A percentile compares a stretch with the other conserved stretches of the same genome.
Conservation (phyloP, 2,113 vertebrate genomes). For the Thryonomys swinderianus region DNA sequence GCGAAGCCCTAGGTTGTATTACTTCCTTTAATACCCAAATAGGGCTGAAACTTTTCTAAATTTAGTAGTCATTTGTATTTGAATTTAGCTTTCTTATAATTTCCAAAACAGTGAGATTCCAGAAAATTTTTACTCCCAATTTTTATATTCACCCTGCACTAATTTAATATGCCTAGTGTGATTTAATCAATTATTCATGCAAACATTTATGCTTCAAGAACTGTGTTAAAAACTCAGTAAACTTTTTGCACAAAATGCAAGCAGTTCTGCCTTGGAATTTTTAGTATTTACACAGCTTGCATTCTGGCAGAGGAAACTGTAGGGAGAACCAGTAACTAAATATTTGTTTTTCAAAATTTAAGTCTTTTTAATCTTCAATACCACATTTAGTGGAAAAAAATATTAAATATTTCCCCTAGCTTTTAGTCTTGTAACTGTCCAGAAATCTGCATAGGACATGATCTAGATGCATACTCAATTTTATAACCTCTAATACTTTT, state of each 20-base stretch:
- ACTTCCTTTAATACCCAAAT: background rate
- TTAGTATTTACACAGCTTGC: background rate
- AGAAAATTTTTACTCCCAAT: background rate
- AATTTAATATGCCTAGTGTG: background rate
- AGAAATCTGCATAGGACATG: background rate
- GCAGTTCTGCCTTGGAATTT: background rate
- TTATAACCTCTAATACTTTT: background rate
- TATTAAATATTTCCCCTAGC: too few relatives aligned
- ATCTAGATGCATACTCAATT: too few relatives aligned
- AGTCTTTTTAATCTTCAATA: background rate
- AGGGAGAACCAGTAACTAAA: background rate
- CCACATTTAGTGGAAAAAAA: background rate
- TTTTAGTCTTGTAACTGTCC: background rate
- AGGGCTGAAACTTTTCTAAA: background rate
- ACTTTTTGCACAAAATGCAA: background rate
- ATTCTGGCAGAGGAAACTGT: background rate
- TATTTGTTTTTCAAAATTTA: too few relatives aligned
- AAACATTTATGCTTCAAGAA: background rate
- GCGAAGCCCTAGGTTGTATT: background rate
- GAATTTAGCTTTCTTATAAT: background rate
- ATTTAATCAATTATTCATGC: background rate
- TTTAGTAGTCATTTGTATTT: too few relatives aligned
- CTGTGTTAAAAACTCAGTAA: background rate
- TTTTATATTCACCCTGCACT: background rate
- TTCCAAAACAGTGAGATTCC: background rate